A percentile compares a stretch with the other conserved stretches of the same genome.
These are phyloP conservation scores for Acinonyx jubatus DNA, from an alignment of 2,113 vertebrate species.

Conservation along the genomic window DNA sequence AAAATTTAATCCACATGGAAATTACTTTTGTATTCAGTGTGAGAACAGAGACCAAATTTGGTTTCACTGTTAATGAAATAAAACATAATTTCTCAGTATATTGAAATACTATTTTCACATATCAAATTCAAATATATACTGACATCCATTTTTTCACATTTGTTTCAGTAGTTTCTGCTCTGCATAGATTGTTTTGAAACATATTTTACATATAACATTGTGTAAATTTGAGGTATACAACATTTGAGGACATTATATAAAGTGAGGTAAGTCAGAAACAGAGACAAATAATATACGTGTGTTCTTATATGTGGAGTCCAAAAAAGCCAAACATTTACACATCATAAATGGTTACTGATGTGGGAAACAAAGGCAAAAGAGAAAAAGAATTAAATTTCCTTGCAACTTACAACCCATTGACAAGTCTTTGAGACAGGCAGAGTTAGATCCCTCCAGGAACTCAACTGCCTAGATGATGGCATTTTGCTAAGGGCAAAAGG, in stretches of 20 bases:
- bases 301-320: no score
- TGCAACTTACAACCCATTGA: no score
- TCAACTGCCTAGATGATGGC: no score
- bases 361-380: no score
- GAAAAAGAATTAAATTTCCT: no score
- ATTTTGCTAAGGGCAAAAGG: no score
- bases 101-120: not conserved
- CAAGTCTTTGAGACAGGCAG: no score
- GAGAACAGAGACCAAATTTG: not conserved
- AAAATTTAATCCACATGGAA: conserved; percentile 16
- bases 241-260: not conserved
- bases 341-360: not conserved
- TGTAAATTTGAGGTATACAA: not conserved
- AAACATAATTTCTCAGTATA: not conserved
- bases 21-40: not conserved
- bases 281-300: not conserved
- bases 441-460: no score
- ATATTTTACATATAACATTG: not conserved
- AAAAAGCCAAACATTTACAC: not conserved
- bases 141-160: not conserved
- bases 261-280: not conserved
- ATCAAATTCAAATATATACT: not conserved
- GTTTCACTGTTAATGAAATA: not conserved
- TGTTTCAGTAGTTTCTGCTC: not conserved
- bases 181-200: not conserved